Conservation (phyloP, 2,888 invertebrate genomes). For the Leucophenga montana region DNA sequence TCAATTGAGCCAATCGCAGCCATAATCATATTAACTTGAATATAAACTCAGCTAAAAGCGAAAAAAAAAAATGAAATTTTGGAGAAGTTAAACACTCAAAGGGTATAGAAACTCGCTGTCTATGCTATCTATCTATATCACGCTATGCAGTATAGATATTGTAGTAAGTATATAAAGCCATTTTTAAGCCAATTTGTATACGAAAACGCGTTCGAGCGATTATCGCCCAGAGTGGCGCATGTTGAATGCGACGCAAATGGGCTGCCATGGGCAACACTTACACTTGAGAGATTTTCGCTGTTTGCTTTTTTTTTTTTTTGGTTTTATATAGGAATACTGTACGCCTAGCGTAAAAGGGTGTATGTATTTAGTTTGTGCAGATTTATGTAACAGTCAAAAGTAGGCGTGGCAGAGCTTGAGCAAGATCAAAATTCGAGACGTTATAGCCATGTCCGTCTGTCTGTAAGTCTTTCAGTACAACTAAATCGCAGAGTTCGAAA, state of each 20-base stretch:
- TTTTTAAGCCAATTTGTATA: slow-evolving; percentile 22
- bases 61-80: slow-evolving; percentile 4
- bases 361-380: too few relatives aligned
- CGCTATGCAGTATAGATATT: too few relatives aligned
- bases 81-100: background rate
- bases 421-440: too few relatives aligned
- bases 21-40: slow-evolving; percentile 33
- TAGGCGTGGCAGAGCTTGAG: too few relatives aligned
- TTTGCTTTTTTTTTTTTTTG: slow-evolving; percentile 24
- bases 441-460: too few relatives aligned
- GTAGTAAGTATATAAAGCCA: slow-evolving; percentile 10
- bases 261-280: slow-evolving; percentile 66
- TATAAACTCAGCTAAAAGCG: too few relatives aligned
- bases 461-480: too few relatives aligned
- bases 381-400: too few relatives aligned
- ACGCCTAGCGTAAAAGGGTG: too few relatives aligned
- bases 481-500: too few relatives aligned
- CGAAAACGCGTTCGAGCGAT: slow-evolving; percentile 14
- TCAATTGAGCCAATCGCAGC: slow-evolving; percentile 1
- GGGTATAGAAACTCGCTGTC: slow-evolving; percentile 7
- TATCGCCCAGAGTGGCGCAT: slow-evolving; percentile 10
- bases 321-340: too few relatives aligned
- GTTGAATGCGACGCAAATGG: slow-evolving; percentile 15
- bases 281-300: slow-evolving; percentile 64
- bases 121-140: too few relatives aligned